phyloP scores from a whole-genome alignment of 2,888 invertebrate genomes.

The Coenonympha arcania region DNA sequence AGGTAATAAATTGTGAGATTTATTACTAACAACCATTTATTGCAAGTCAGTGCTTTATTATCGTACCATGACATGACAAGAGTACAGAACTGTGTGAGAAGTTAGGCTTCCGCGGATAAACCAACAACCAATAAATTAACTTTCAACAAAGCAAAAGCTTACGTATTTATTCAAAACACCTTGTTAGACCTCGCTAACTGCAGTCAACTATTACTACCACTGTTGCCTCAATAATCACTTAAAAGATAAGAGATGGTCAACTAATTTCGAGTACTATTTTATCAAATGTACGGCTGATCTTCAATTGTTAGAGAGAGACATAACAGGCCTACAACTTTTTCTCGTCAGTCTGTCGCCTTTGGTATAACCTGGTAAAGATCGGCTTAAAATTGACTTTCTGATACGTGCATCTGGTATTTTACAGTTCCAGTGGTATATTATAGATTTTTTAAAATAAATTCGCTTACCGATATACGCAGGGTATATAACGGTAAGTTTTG shows the following conservation, averaged over 20 bases:
- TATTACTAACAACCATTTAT: not conserved
- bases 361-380: too few relatives aligned
- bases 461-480: too few relatives aligned
- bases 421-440: too few relatives aligned
- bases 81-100: slow-evolving; percentile 1
- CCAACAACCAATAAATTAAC: slow-evolving; percentile 10
- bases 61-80: slow-evolving; percentile 1
- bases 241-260: not conserved
- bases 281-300: too few relatives aligned
- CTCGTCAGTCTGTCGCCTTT: too few relatives aligned
- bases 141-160: slow-evolving; percentile 10
- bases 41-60: slow-evolving; percentile 3
- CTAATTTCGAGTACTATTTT: not conserved
- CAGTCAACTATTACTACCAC: slow-evolving; percentile 9
- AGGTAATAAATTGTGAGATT: not conserved
- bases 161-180: slow-evolving; percentile 10
- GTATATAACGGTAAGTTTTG: too few relatives aligned
- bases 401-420: too few relatives aligned
- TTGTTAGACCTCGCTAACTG: slow-evolving; percentile 12
- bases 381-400: too few relatives aligned
- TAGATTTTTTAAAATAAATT: too few relatives aligned
- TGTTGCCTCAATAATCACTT: slow-evolving; percentile 15
- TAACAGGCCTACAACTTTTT: too few relatives aligned
- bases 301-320: too few relatives aligned
- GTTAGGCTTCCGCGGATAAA: slow-evolving; percentile 3